Evolutionary conservation across 2,888 invertebrate species (phyloP).

Genomic region (Hyposoter dolosus): DNA sequence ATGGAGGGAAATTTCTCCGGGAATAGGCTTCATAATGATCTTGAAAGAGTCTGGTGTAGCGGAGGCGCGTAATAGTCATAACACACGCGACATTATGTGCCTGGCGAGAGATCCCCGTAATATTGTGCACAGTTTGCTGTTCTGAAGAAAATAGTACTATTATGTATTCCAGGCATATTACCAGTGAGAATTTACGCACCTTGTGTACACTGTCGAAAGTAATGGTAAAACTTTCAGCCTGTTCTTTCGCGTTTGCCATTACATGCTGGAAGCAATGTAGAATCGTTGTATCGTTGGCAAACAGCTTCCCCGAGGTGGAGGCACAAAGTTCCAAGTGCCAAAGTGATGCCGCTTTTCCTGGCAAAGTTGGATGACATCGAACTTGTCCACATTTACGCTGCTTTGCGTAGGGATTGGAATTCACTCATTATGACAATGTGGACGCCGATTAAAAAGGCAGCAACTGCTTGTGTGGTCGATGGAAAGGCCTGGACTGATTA

Average conservation of each 20-base stretch:
- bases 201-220: conserved; percentile 17
- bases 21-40: conserved; percentile 41
- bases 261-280: conserved; percentile 4
- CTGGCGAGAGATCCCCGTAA: conserved; percentile 37
- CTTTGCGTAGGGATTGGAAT: no score
- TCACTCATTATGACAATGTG: no score
- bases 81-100: conserved; percentile 77
- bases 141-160: conserved; percentile 50
- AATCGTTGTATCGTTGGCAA: neutral
- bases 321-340: conserved; percentile 29
- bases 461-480: conserved; percentile 77
- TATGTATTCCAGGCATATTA: conserved; percentile 58
- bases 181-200: conserved; percentile 49
- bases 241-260: neutral
- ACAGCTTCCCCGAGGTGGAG: neutral
- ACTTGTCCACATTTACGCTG: conserved; percentile 61
- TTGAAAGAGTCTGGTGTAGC: conserved; percentile 34
- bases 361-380: conserved; percentile 5
- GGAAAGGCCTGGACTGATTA: conserved; percentile 14
- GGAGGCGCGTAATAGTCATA: conserved; percentile 70
- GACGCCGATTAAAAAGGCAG: neutral
- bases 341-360: neutral
- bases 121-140: conserved; percentile 7
- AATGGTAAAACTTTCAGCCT: conserved; percentile 45
- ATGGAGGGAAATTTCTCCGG: conserved; percentile 32